A percentile compares a stretch with the other conserved stretches of the same genome.
Evolutionary conservation across 2,888 invertebrate genomes (phyloP).

Genomic region (Agriopis leucophaearia): DNA sequence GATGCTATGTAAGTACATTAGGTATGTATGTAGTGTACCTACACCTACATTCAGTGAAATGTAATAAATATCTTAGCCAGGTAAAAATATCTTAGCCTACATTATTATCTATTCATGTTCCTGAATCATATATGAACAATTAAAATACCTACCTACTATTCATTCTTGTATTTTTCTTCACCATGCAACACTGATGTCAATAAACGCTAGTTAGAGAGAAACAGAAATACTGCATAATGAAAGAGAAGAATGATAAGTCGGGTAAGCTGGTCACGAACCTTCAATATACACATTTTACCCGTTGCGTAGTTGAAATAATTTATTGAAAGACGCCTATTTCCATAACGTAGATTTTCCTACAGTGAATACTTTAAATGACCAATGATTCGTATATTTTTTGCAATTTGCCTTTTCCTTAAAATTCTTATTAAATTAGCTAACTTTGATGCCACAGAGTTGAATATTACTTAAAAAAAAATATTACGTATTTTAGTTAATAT

Average conservation of each 20-base stretch:
- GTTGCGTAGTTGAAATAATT: not conserved
- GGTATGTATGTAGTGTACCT: too few species aligned
- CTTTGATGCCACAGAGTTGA: not conserved
- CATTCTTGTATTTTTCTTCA: conserved; percentile 25
- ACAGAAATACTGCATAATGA: conserved; percentile 55
- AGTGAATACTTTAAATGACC: too few species aligned
- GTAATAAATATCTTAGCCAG: too few species aligned
- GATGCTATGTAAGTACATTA: too few species aligned
- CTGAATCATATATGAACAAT: not conserved
- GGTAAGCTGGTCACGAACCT: conserved; percentile 81
- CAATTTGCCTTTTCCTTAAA: too few species aligned
- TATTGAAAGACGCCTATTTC: not conserved
- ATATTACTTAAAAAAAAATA: not conserved
- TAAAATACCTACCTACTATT: not conserved
- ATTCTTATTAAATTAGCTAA: not conserved
- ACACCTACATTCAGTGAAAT: too few species aligned
- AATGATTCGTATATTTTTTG: too few species aligned
- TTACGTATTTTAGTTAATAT: not conserved
- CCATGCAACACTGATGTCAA: conserved; percentile 63
- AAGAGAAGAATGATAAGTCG: conserved; percentile 61
- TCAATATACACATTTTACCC: conserved; percentile 42
- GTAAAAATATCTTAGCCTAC: too few species aligned
- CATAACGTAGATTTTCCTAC: too few species aligned
- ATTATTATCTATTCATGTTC: not conserved
- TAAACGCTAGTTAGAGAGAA: conserved; percentile 59